phyloP scores from a whole-genome alignment of 2,113 vertebrate species.

The Chrysochloris asiatica region DNA sequence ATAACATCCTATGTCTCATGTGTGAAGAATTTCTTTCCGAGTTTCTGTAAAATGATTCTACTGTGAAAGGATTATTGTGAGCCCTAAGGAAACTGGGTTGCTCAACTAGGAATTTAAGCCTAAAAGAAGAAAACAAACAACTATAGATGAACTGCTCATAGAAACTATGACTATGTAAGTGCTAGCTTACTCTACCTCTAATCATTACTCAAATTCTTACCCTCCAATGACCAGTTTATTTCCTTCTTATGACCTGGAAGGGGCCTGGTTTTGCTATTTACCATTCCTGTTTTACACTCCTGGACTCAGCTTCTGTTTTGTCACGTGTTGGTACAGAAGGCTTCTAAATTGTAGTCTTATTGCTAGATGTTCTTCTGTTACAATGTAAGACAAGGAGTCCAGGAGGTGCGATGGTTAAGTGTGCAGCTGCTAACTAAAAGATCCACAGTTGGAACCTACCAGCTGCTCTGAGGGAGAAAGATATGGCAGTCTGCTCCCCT shows the following conservation, averaged over 20 bases:
- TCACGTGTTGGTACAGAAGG: background rate
- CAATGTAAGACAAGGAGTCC: background rate
- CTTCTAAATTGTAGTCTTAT: background rate
- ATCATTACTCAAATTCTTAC: background rate
- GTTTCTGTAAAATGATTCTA: background rate
- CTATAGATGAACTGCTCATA: background rate
- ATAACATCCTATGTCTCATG: background rate
- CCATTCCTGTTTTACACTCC: background rate
- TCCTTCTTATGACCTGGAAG: background rate
- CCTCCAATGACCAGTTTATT: background rate
- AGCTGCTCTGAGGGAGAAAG: background rate
- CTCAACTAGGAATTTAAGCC: background rate
- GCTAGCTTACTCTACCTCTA: background rate
- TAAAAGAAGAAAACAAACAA: conserved; percentile 4
- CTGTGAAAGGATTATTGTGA: background rate
- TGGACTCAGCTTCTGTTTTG: background rate
- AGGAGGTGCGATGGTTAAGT: background rate
- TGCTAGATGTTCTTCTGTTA: background rate
- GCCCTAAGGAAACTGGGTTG: conserved; percentile 19
- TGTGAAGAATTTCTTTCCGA: conserved; percentile 49
- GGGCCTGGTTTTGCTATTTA: background rate
- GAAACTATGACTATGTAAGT: background rate
- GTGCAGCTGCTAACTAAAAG: background rate
- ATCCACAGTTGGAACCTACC: too few relatives aligned
- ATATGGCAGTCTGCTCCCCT: background rate